These are phyloP conservation scores for Rousettus madagascariensis DNA, from an alignment of 2,797 vertebrate genomes.

Conservation along the genomic window DNA sequence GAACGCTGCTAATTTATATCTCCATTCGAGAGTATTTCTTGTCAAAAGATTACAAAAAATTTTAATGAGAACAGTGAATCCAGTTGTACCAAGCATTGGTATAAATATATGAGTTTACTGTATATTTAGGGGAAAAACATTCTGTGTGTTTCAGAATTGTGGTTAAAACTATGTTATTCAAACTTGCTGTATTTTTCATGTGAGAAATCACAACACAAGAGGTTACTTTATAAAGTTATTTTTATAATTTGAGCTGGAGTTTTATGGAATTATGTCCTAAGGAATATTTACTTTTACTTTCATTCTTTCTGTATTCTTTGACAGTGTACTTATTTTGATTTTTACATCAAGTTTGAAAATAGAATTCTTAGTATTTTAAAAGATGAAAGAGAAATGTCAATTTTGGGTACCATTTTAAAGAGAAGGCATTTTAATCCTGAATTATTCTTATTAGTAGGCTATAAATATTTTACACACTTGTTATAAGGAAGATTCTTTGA, in stretches of 20 bases:
- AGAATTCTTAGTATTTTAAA: conserved; percentile 34
- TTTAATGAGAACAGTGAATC: neutral
- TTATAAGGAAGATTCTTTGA: conserved; percentile 8
- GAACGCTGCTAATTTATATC: conserved; percentile 4
- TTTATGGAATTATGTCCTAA: conserved; percentile 14
- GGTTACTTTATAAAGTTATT: neutral
- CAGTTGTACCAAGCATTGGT: neutral
- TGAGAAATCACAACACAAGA: neutral
- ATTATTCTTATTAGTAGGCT: conserved; percentile 28
- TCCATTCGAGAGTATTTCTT: conserved; percentile 32
- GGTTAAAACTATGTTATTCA: neutral
- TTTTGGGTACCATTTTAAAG: conserved; percentile 8
- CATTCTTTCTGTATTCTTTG: neutral
- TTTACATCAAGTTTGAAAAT: neutral
- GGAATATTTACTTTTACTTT: neutral
- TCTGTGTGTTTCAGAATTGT: neutral
- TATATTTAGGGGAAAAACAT: conserved; percentile 24
- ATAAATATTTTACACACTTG: conserved; percentile 42
- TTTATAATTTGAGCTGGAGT: conserved; percentile 16
- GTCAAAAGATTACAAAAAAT: neutral
- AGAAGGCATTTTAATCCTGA: conserved; percentile 49
- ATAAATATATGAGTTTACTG: neutral
- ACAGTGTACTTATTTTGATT: neutral
- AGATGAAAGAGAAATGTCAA: neutral
- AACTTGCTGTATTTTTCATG: neutral